phyloP scores from a whole-genome alignment of 2,797 vertebrate species.

The Scarus forsteni region DNA sequence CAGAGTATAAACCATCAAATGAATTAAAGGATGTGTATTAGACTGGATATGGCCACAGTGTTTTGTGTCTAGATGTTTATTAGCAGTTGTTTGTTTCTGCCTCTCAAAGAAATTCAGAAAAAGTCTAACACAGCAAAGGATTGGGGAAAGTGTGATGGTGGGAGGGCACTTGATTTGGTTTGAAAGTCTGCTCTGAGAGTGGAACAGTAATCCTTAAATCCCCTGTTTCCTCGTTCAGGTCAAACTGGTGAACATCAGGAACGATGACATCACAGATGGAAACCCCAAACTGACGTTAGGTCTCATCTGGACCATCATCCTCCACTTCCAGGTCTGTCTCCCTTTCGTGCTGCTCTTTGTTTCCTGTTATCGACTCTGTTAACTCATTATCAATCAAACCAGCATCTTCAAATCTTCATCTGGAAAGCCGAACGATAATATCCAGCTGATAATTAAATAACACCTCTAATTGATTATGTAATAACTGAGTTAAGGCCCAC shows the following conservation, averaged over 20 bases:
- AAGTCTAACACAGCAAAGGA: no score
- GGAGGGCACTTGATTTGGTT: no score
- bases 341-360: background rate
- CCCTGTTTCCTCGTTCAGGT: slow-evolving; percentile 81
- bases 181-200: no score
- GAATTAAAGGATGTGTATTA: no score
- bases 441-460: slow-evolving; percentile 7
- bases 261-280: slow-evolving; percentile 98
- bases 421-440: background rate
- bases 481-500: slow-evolving; percentile 6
- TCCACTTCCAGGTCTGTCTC: slow-evolving; percentile 95
- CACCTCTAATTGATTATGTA: slow-evolving; percentile 18
- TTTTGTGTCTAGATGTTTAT: no score
- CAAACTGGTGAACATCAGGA: slow-evolving; percentile 98
- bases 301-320: slow-evolving; percentile 99
- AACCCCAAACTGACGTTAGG: slow-evolving; percentile 98
- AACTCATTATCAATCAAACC: background rate
- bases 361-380: background rate
- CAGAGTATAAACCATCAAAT: no score
- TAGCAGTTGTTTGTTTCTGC: no score
- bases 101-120: no score
- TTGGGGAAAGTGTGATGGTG: no score
- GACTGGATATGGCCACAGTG: no score
- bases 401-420: background rate
- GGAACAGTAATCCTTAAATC: background rate